Percentiles rank a stretch among this genome's conserved stretches.
Evolutionary conservation across 2,888 invertebrate species (phyloP).

Genomic region (Sinohyriopsis cumingii): DNA sequence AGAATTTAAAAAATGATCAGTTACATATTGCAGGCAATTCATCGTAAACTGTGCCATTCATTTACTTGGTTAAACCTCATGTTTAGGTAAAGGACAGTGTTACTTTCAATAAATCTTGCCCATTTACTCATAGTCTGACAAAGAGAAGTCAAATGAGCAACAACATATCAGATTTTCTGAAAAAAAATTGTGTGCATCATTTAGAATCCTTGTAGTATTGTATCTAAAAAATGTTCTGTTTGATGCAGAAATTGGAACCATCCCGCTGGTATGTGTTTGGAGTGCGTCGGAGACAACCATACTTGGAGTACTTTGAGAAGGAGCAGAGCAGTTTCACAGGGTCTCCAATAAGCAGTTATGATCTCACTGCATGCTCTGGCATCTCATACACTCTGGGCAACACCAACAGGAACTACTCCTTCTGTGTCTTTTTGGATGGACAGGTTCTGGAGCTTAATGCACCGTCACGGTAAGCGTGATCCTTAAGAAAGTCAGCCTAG

Average conservation of each 20-base stretch:
- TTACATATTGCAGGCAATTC: no score
- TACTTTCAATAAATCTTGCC: no score
- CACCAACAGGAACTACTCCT: constrained; percentile 45
- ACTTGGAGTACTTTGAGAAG: constrained; percentile 60
- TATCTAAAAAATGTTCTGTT: not conserved
- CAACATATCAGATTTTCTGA: no score
- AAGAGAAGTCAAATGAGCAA: no score
- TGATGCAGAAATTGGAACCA: constrained; percentile 57
- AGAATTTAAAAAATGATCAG: no score
- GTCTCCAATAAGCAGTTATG: constrained; percentile 48
- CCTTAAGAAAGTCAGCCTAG: not conserved
- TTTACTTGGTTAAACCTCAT: no score
- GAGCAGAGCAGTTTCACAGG: constrained; percentile 53
- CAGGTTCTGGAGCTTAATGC: constrained; percentile 56
- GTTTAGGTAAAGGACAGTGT: no score
- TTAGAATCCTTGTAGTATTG: no score
- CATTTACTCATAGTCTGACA: no score
- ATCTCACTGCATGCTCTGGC: constrained; percentile 45
- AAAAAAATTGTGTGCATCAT: no score
- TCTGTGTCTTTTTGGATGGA: constrained; percentile 56
- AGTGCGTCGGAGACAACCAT: constrained; percentile 47
- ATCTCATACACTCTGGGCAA: constrained; percentile 48
- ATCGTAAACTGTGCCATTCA: no score
- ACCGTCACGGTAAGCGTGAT: constrained; percentile 45
- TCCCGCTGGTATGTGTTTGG: constrained; percentile 64